phyloP scores from a whole-genome alignment of 1,140 invertebrate species.

The Scaptomyza graminum region DNA sequence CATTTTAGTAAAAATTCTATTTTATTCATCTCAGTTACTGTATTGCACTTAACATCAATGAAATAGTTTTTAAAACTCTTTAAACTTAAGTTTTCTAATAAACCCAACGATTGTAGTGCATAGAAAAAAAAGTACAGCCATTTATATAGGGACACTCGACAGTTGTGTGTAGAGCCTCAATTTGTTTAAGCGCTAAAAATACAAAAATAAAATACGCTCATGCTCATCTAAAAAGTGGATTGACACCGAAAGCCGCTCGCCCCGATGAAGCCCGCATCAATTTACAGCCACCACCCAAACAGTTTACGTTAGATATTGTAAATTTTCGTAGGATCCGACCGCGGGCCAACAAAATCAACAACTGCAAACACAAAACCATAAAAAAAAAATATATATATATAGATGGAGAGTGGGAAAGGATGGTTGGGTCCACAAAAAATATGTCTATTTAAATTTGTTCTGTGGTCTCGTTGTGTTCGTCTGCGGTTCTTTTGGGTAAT shows the following conservation, averaged over 20 bases:
- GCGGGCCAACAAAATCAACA: constrained; percentile 43
- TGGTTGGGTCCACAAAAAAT: constrained; percentile 65
- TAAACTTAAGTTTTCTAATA: not conserved
- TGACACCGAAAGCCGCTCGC: not conserved
- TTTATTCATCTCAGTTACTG: too few species aligned
- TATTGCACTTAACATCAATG: too few species aligned
- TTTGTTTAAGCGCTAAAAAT: constrained; percentile 80
- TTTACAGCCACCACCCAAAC: constrained; percentile 72
- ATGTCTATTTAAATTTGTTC: constrained; percentile 83
- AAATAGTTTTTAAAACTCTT: not conserved
- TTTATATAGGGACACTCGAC: constrained; percentile 32
- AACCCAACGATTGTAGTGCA: constrained; percentile 11
- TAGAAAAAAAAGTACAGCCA: constrained; percentile 11
- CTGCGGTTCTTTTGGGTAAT: constrained; percentile 82
- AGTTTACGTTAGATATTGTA: constrained; percentile 75
- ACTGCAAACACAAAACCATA: constrained; percentile 48
- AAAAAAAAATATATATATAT: constrained; percentile 35
- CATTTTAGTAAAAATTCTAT: too few species aligned
- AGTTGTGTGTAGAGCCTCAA: constrained; percentile 61
- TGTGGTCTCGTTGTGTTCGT: constrained; percentile 82
- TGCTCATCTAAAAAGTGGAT: constrained; percentile 17
- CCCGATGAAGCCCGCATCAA: constrained; percentile 61
- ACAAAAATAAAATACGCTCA: constrained; percentile 72
- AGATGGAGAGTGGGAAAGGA: constrained; percentile 13
- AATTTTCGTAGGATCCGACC: constrained; percentile 47